These are phyloP conservation scores for Zaprionus kolodkinae DNA, from an alignment of 1,140 invertebrate genomes.

Conservation along the genomic window DNA sequence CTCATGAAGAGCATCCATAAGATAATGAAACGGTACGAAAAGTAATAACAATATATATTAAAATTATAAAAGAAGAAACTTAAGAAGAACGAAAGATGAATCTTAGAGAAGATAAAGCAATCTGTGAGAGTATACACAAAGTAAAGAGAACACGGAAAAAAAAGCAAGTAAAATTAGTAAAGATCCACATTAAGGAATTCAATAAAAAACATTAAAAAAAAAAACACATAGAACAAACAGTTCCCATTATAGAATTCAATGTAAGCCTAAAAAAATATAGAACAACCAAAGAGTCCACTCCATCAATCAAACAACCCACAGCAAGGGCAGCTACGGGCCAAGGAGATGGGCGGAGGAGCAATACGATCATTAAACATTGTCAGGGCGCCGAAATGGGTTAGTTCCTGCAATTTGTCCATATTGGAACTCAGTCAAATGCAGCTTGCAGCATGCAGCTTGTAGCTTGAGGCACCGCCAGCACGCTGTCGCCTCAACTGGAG, in stretches of 20 bases:
- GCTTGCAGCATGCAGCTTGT: conserved; percentile 4
- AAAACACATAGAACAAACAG: neutral
- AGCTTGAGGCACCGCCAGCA: conserved; percentile 12
- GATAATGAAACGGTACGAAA: no score
- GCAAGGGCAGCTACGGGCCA: neutral
- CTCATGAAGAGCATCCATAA: no score
- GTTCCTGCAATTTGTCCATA: conserved; percentile 76
- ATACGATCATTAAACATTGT: conserved; percentile 52
- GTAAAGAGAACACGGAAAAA: no score
- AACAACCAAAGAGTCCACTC: conserved; percentile 2
- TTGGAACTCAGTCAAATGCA: conserved; percentile 40
- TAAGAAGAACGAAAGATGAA: no score
- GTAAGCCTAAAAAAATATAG: neutral
- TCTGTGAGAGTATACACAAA: no score
- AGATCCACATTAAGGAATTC: no score
- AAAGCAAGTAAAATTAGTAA: no score
- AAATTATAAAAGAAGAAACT: no score
- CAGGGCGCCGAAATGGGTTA: conserved; percentile 48
- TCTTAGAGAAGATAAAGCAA: no score
- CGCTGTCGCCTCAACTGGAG: neutral
- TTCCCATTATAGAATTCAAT: neutral
- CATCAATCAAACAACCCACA: conserved; percentile 20
- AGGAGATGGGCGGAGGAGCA: neutral
- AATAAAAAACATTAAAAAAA: neutral
- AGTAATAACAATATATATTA: no score